Evolutionary conservation across 2,113 vertebrate genomes (phyloP), one percentile per base, ranked within the genome.

Genomic region (Eupsittula cactorum): DNA sequence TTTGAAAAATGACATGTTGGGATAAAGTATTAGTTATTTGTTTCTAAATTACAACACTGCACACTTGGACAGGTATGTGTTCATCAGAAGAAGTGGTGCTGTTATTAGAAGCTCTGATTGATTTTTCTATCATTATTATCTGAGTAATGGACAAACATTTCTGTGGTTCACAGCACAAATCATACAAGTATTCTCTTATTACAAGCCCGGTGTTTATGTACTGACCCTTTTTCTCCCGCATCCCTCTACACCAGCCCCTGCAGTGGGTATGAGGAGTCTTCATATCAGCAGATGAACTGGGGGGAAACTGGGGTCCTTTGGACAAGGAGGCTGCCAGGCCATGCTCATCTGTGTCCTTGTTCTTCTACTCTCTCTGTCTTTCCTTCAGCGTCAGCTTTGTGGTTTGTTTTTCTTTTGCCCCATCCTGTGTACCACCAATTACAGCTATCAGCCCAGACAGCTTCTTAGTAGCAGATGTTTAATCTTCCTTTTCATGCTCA

Each of bases 181-280:
- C 18, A 13, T 37, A 20, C 17, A 60, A 35, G n/a, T 70, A 19
- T 20, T 84, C 21, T 81, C 9, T 60, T 57, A 33, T 27, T 62
- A 28, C 33, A 80, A 95, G 62, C 76, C 60, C 0, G 0, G 42
- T 86, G 60, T 71, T 77, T 41, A 37, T 84, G 62, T 65, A 77
- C 63, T 97, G 93, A 96, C 83, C 28, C 37, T 92, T 96, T 88
- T 86, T 79, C 79, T 97, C 83, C 87, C 6, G 2, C 70, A n/a
- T 85, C 64, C 77, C 88, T 95, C 90, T 19, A 92, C 73, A 92
- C 90, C 90, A 96, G 88, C 95, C 90, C 86, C 86, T 94, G 82
- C 96, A 96, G 96, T 96, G 96, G 96, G 96, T 97, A 97, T 92
- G 93, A 96, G 95, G 82, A 91, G 86, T 94, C 92, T 86, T 55